Evolutionary conservation across 1,140 invertebrate genomes (phyloP), one percentile per base, ranked within the genome.

Genomic region (Asobara japonica): DNA sequence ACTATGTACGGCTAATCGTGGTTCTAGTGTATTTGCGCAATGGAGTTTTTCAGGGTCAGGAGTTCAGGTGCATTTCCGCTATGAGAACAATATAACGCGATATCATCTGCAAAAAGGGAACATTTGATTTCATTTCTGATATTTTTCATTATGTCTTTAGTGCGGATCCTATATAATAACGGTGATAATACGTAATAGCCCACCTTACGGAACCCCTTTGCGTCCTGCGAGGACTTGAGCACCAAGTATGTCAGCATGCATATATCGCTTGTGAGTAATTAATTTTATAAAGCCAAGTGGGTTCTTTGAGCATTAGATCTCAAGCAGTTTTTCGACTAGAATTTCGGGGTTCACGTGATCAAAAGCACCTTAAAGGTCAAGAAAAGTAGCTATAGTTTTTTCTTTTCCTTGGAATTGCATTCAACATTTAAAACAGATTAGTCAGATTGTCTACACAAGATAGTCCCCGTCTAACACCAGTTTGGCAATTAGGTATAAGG

Each of bases 171-270:
- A 29, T 64, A 70, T 0, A 71, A 29, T 1, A 76, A 22, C n/a
- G 74, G 56, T 25, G 38, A 76, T 1, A 70, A 18, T 0, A 73
- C 69, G 74, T 1, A 70, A 18, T 0, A 73, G 65, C 2, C 60
- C 41, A 3, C 77, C 75, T 29, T 78, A 74, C 18, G 71, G 74
- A 2, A 78, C 20, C 0, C 74, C 77, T 33, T 67, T 70, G 3
- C 29, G 33, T 0, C 67, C 71, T 0, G 56, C 61, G 8, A 66
- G 29, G 33, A 18, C 25, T 10, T 29, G 22, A 6, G 60, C 25
- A 0, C 45, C 70, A 31, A 61, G 45, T 20, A 18, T 10, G 1
- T 16, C 25, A 0, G 8, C 11, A n/a, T 62, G 60, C 4, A 73
- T 22, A 22, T 11, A 60, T 60, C 62, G 30, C 18, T 64, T 18